Evolutionary conservation across 2,113 vertebrate genomes (phyloP).

Genomic region (Trogon surrucura): DNA sequence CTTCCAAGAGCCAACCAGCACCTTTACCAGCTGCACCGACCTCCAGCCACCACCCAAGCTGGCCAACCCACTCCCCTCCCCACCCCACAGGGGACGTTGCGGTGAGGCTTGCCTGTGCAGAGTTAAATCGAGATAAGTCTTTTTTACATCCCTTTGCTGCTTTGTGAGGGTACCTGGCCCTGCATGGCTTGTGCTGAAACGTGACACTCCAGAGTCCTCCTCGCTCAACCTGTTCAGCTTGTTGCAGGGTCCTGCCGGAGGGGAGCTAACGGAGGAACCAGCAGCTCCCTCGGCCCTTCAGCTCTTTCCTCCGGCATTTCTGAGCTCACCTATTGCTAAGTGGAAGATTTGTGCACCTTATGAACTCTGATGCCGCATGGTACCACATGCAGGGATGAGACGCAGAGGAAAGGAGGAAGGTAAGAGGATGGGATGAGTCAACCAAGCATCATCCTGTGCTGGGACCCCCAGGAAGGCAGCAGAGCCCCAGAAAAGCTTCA

Average conservation of each 20-base stretch:
- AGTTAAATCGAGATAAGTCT: neutral
- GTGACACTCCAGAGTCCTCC: neutral
- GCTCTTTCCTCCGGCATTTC: neutral
- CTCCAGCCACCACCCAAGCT: neutral
- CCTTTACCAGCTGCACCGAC: neutral
- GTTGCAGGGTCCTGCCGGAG: neutral
- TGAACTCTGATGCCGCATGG: accelerated
- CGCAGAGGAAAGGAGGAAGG: neutral
- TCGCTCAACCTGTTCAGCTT: conserved; percentile 3
- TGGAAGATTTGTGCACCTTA: accelerated
- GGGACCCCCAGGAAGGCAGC: accelerated
- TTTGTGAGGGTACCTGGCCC: neutral
- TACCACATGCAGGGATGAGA: neutral
- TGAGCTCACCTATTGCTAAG: neutral
- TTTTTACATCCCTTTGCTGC: neutral
- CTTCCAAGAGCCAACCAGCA: neutral
- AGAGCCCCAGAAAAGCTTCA: neutral
- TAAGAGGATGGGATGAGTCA: neutral
- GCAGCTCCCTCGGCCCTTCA: neutral
- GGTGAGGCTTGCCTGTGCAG: neutral
- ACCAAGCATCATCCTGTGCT: accelerated
- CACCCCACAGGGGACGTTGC: accelerated
- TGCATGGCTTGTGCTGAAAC: neutral
- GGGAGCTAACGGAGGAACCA: neutral
- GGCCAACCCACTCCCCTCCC: neutral